Percentiles rank a stretch among this genome's conserved stretches.
phyloP scores from a whole-genome alignment of 2,797 vertebrate genomes.

The Rhabdomys pumilio region DNA sequence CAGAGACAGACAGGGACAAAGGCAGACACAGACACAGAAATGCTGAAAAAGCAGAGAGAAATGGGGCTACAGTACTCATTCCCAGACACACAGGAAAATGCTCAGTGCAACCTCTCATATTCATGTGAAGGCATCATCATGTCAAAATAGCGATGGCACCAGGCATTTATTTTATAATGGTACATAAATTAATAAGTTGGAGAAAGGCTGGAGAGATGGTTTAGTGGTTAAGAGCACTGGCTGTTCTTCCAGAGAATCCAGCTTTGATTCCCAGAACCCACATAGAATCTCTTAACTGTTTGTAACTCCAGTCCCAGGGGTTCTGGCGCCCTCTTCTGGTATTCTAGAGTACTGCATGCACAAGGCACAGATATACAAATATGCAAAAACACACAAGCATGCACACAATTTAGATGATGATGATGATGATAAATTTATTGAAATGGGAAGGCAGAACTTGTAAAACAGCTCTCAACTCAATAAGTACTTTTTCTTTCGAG shows the following conservation, averaged over 20 bases:
- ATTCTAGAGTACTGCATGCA: not conserved
- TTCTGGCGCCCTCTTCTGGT: not conserved
- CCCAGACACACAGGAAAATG: not conserved
- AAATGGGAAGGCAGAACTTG: constrained; percentile 43
- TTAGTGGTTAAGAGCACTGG: not conserved
- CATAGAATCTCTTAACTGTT: not conserved
- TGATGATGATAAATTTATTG: constrained; percentile 34
- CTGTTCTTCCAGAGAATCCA: not conserved
- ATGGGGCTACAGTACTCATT: not conserved
- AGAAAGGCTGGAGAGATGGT: not conserved
- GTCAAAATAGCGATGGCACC: constrained; percentile 33
- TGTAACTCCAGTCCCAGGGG: not conserved
- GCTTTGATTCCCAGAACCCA: not conserved
- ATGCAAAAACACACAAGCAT: not conserved
- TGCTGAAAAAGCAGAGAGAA: not conserved
- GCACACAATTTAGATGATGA: not conserved
- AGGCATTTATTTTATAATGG: constrained; percentile 31
- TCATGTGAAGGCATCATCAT: not conserved
- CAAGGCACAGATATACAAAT: not conserved
- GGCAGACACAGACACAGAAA: not conserved
- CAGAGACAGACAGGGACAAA: not conserved
- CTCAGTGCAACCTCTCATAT: not conserved
- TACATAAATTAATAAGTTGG: constrained; percentile 53
- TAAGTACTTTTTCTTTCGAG: not conserved
- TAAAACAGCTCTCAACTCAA: constrained; percentile 61